phyloP scores from a whole-genome alignment of 2,113 vertebrate genomes.

The Axis porcinus region DNA sequence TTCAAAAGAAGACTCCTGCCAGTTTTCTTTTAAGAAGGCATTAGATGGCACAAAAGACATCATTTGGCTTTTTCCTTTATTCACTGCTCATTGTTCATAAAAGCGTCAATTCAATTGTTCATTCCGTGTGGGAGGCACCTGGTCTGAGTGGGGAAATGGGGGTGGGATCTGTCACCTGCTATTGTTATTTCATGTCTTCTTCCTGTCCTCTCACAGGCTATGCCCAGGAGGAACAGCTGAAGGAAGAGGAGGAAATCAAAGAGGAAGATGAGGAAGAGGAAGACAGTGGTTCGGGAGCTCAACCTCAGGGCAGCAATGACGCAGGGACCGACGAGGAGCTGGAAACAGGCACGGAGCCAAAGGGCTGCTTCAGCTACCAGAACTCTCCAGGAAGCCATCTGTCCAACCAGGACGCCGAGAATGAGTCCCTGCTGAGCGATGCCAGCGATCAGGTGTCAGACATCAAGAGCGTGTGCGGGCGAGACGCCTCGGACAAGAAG shows the following conservation, averaged over 20 bases:
- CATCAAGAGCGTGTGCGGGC: slow-evolving; percentile 88
- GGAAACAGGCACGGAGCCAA: slow-evolving; percentile 90
- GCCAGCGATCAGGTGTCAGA: slow-evolving; percentile 94
- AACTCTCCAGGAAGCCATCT: slow-evolving; percentile 94
- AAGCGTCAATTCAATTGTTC: not conserved
- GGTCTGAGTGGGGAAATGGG: not conserved
- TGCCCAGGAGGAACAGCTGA: slow-evolving; percentile 91
- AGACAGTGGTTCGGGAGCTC: slow-evolving; percentile 87
- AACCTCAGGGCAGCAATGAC: slow-evolving; percentile 89
- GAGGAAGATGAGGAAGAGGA: slow-evolving; percentile 93
- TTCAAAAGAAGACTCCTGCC: slow-evolving; percentile 42
- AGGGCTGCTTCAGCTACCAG: slow-evolving; percentile 95
- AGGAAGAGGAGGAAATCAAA: slow-evolving; percentile 85
- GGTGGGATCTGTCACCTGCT: not conserved
- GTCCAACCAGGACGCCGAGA: slow-evolving; percentile 94
- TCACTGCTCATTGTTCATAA: slow-evolving; percentile 9
- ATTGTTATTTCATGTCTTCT: slow-evolving; percentile 60
- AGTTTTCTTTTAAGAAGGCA: not conserved
- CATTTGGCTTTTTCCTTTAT: slow-evolving; percentile 30
- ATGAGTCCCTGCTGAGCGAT: slow-evolving; percentile 94
- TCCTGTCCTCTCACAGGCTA: slow-evolving; percentile 88
- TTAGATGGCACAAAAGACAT: slow-evolving; percentile 21
- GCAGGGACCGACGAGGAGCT: slow-evolving; percentile 91
- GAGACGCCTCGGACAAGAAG: slow-evolving; percentile 85
- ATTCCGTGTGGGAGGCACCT: not conserved